Evolutionary conservation across 1,140 invertebrate genomes (phyloP).

Genomic region (Drosophila watanabei): DNA sequence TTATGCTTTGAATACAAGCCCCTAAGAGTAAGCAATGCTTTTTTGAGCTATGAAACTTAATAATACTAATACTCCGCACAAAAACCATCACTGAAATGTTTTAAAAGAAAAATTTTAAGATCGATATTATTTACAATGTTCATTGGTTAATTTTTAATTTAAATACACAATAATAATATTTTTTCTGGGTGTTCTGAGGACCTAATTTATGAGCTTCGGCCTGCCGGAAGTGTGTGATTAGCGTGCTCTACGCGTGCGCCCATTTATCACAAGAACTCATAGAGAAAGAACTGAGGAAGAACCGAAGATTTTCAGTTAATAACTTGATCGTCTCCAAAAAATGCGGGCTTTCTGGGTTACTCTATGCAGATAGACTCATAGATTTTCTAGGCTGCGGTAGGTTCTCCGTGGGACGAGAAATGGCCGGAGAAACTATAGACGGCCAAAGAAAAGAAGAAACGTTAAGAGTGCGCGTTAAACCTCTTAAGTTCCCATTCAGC

Average conservation of each 20-base stretch:
- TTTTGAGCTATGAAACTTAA: too few relatives aligned
- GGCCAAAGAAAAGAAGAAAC: constrained; percentile 49
- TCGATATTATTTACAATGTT: background rate
- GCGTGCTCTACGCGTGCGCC: constrained; percentile 13
- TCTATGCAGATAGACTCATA: background rate
- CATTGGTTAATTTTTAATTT: too few relatives aligned
- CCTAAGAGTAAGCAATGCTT: too few relatives aligned
- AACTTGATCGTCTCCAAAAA: constrained; percentile 59
- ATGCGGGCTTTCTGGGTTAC: constrained; percentile 46
- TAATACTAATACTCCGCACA: too few relatives aligned
- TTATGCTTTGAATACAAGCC: too few relatives aligned
- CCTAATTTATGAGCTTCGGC: constrained; percentile 53
- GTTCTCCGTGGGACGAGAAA: constrained; percentile 29
- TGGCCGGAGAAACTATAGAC: constrained; percentile 44
- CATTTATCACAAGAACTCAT: constrained; percentile 49
- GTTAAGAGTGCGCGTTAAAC: constrained; percentile 76
- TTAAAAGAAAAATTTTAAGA: background rate
- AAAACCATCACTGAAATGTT: too few relatives aligned
- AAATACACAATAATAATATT: background rate
- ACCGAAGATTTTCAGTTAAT: constrained; percentile 56
- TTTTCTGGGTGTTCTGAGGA: constrained; percentile 2
- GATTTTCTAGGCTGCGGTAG: constrained; percentile 61
- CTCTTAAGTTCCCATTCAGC: constrained; percentile 84
- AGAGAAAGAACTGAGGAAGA: constrained; percentile 3
- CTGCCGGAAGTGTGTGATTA: constrained; percentile 64